Evolutionary conservation across 2,888 invertebrate species (phyloP).

Genomic region (Perizoma affinitatum): DNA sequence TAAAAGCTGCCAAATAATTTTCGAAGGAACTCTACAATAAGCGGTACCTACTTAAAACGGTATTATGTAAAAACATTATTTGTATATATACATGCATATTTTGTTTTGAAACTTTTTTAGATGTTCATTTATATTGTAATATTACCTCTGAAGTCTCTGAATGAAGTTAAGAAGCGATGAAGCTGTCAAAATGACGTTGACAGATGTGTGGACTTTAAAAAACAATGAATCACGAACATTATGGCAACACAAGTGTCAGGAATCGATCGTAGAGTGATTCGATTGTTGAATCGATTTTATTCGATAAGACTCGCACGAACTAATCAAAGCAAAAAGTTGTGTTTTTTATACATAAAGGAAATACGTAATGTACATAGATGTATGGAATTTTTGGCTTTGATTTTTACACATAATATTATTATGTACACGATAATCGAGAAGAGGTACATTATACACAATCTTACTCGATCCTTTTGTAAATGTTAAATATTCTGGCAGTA

Average conservation of each 20-base stretch:
- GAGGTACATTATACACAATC: too few species aligned
- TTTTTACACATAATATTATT: slow-evolving; percentile 36
- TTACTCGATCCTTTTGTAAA: too few species aligned
- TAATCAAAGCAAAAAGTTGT: slow-evolving; percentile 72
- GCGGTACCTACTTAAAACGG: not conserved
- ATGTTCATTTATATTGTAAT: slow-evolving; percentile 15
- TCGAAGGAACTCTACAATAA: slow-evolving; percentile 11
- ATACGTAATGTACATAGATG: slow-evolving; percentile 69
- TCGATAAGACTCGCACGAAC: slow-evolving; percentile 59
- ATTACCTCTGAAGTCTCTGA: slow-evolving; percentile 16
- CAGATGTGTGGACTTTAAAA: slow-evolving; percentile 13
- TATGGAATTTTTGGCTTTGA: slow-evolving; percentile 46
- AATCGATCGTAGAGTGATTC: slow-evolving; percentile 11
- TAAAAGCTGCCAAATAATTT: slow-evolving; percentile 12
- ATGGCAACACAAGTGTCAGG: slow-evolving; percentile 13
- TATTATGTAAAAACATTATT: slow-evolving; percentile 4
- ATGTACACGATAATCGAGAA: too few species aligned
- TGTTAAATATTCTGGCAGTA: too few species aligned
- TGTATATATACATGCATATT: slow-evolving; percentile 5
- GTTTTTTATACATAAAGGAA: slow-evolving; percentile 74
- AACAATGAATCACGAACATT: slow-evolving; percentile 8
- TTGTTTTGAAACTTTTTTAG: slow-evolving; percentile 5
- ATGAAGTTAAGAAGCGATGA: slow-evolving; percentile 7
- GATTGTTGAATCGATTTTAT: slow-evolving; percentile 11
- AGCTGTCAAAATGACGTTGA: slow-evolving; percentile 25